Evolutionary conservation across 2,113 vertebrate species (phyloP), one percentile per base, ranked within the genome.

Genomic region (Petrocephalus zakoni): DNA sequence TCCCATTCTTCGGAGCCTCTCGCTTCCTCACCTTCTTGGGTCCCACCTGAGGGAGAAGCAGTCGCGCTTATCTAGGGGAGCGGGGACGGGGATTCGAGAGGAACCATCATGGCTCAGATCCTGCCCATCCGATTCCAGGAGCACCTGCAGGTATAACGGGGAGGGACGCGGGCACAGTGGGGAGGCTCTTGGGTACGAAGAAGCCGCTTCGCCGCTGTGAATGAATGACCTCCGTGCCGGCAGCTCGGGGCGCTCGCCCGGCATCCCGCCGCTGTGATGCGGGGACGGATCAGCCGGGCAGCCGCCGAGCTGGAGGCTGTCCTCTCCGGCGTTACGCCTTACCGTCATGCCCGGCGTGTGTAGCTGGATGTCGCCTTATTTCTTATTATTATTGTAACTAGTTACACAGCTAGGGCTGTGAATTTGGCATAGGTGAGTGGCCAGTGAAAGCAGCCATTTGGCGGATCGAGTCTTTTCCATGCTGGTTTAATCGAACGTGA

Each of bases 61-160:
- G 95, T 93, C 92, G 94, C 92, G 93, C 93, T 92, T 88, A 93
- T 91, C 94, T 94, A 94, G 93, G 90, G 90, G 91, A 90, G 91
- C 90, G 93, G 91, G 92, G 92, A 94, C 92, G 92, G 90, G 94
- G 93, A 94, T 90, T 90, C 88, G 81, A 89, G 93, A 92, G 92
- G 91, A 93, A 93, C 92, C 94, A 91, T 93, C 95, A 99, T 99
- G 98, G 97, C 98, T 92, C 98, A 99, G 90, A 99, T 99, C 88
- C 94, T 99, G 85, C 98, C 98, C 75, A 99, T 99, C 93, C 98
- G 98, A 93, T 99, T 99, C 95, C 98, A 99, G 96, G 97, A 98
- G 97, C 97, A 97, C 86, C 95, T 98, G 92, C 96, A 97, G 96
- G 95, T 97, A 68, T 68, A 9, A 29, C 25, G 61, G 61, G 61